Evolutionary conservation across 2,888 invertebrate species (phyloP), one percentile per base, ranked within the genome.

Genomic region (Chorisops tibialis): DNA sequence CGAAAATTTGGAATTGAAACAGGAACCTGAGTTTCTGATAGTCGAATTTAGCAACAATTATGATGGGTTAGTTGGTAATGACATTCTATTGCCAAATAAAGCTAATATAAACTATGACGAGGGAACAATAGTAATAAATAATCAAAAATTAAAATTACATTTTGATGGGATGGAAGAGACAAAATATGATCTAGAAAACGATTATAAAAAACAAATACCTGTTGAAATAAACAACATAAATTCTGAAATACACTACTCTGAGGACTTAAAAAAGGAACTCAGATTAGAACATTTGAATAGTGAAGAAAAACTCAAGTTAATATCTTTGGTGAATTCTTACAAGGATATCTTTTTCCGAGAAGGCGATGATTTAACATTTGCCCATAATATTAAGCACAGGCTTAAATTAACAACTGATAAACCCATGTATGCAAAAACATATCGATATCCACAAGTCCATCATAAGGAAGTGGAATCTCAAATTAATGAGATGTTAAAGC

Each of bases 401-500:
- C 30, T 51, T 5, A 51, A 35, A 30, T 30, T n/a, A 1, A 35
- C 18, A 4, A 51, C 19, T 37, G 22, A 51, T 35, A 51, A n/a
- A 2, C 22, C 59, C n/a, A 22, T 62, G 16, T 54, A 62, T 22
- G 21, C 45, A 24, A 49, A 49, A 37, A 41, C 47, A 1, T 59
- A 59, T 16, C 18, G 50, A 4, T 62, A 65, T n/a, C 62, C 63
- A 4, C 21, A 63, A 50, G 35, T 51, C 1, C 63, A 63, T 47
- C 50, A 52, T 21, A 9, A 14, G 9, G 59, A 63, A 45, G 48
- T 63, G 2, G 43, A 59, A 12, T 63, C 58, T 11, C 67, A 68
- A 67, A 66, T 68, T 11, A 5, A 50, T 5, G 58, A 67, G 45
- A 66, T 69, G 65, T 43, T 69, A 50, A 48, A 67, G 6, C 56